Base-by-base conservation (phyloP, 2,888 invertebrate species). In the Malacosoma neustria region DNA sequence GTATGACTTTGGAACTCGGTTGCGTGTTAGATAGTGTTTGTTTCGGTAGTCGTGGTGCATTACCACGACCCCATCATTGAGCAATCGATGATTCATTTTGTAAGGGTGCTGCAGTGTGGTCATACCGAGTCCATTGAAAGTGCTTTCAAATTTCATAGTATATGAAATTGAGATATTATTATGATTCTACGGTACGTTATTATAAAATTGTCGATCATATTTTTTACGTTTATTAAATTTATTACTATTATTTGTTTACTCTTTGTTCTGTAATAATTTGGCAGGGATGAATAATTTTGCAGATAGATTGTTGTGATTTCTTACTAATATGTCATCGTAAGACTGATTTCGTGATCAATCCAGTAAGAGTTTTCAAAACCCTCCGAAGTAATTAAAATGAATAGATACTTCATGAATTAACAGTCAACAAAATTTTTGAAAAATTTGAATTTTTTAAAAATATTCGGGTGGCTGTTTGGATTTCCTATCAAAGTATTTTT, bases 121-220 rank as follows among this genome's bases (percentile, higher is more conserved):
- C 54, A 51, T 57, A 45, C 48, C 49, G 49, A 45, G 40, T 42
- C 33, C 37, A 40, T 34, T 39, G 33, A 22, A 7, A 22, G 39
- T 41, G 33, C 39, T 46, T 40, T 43, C 38, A 13, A 30, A 14
- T 45, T 44, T 39, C 36, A 45, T 37, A 44, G 62, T 79, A 64
- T 57, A 81, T 82, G 81, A 77, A 73, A 72, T 64, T 85, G 46
- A 61, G 72, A 50, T 81, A 84, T 54, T 84, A 72, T 60, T 84
- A 84, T 57, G 84, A 84, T 54, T 67, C 80, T 37, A 70, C 82
- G 75, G 84, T 84, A 65, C 51, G 82, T 79, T 45, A 11, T 36
- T 38, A 30, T 35, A 30, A 14, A 13, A 22, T 22, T 22, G n/a
- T n/a, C n/a, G n/a, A n/a, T n/a, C n/a, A n/a, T n/a, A n/a, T n/a